phyloP scores from a whole-genome alignment of 1,140 invertebrate genomes.

The Drosophila micromelanica region DNA sequence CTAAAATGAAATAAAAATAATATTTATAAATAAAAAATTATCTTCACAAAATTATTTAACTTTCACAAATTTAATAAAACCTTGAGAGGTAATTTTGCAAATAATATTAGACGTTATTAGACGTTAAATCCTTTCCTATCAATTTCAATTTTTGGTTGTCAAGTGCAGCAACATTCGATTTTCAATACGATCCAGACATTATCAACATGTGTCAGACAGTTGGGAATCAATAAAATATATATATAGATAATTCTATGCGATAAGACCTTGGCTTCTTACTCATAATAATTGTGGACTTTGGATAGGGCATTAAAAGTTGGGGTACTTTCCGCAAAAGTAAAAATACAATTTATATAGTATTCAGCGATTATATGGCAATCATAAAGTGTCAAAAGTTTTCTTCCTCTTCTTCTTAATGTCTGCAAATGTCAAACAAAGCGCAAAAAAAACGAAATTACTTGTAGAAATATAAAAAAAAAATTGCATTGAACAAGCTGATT shows the following conservation, averaged over 20 bases:
- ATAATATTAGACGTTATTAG: too few relatives aligned
- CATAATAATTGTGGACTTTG: conserved; percentile 34
- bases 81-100: too few relatives aligned
- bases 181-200: conserved; percentile 11
- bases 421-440: conserved; percentile 2
- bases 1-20: too few relatives aligned
- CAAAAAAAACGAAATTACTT: conserved; percentile 1
- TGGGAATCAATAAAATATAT: conserved; percentile 12
- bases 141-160: not conserved
- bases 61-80: too few relatives aligned
- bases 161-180: conserved; percentile 19
- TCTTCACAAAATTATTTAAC: too few relatives aligned
- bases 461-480: conserved; percentile 12
- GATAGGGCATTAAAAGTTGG: not conserved
- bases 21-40: too few relatives aligned
- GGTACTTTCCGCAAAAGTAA: not conserved
- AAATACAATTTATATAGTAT: not conserved
- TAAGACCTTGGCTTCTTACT: conserved; percentile 35
- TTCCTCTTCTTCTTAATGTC: too few relatives aligned
- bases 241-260: conserved; percentile 17
- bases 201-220: conserved; percentile 27
- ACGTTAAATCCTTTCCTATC: not conserved
- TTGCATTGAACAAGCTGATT: conserved; percentile 22
- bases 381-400: conserved; percentile 4
- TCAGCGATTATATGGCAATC: conserved; percentile 11